Percentiles rank a stretch among this genome's conserved stretches.
Conservation (phyloP, 2,888 invertebrate genomes). For the Calliopum simillimum region DNA sequence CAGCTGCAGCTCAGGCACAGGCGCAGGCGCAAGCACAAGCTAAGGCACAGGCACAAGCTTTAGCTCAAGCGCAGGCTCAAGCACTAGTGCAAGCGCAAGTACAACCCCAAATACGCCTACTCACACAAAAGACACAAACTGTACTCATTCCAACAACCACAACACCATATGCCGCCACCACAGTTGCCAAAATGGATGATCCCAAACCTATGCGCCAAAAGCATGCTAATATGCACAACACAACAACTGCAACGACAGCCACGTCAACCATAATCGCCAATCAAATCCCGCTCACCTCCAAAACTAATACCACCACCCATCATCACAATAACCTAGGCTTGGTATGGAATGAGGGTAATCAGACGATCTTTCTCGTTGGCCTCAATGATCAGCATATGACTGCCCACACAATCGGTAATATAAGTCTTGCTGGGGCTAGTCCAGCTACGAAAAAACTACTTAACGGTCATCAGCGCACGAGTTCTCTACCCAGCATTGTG, state of each 20-base stretch:
- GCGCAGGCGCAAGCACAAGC: conserved; percentile 68
- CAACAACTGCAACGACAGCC: conserved; percentile 26
- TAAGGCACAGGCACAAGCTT: conserved; percentile 62
- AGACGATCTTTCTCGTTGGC: conserved; percentile 70
- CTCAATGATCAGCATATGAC: conserved; percentile 68
- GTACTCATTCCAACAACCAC: conserved; percentile 69
- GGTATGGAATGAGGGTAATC: conserved; percentile 74
- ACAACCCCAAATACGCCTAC: conserved; percentile 57
- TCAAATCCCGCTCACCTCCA: conserved; percentile 53
- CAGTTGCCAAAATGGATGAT: conserved; percentile 46
- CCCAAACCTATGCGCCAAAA: conserved; percentile 32
- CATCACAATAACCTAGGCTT: conserved; percentile 71
- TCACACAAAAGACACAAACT: conserved; percentile 68
- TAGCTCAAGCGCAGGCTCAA: conserved; percentile 51
- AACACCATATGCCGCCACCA: conserved; percentile 52
- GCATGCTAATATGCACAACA: conserved; percentile 36
- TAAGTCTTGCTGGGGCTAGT: conserved; percentile 57
- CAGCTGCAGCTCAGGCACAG: conserved; percentile 57
- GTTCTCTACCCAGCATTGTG: conserved; percentile 73
- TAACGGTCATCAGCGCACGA: conserved; percentile 69
- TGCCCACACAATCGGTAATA: conserved; percentile 60
- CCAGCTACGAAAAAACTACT: conserved; percentile 65
- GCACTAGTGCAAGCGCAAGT: conserved; percentile 40
- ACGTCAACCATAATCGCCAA: conserved; percentile 48
- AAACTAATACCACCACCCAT: conserved; percentile 57